Conservation (phyloP, 2,888 invertebrate genomes). For the Drosophila tripunctata region DNA sequence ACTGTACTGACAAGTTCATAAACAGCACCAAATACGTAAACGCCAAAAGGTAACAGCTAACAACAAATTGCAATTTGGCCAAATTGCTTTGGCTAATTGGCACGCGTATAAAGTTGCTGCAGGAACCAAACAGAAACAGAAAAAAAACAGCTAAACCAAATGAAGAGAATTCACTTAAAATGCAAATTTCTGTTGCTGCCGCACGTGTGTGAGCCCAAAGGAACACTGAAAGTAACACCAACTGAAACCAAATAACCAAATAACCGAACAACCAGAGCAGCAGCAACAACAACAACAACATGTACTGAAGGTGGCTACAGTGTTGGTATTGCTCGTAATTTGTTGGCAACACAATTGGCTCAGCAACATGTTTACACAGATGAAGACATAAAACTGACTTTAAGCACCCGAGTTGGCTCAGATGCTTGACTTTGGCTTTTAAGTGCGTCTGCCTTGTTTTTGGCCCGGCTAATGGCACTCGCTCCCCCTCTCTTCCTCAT, state of each 20-base stretch:
- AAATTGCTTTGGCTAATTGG: conserved; percentile 75
- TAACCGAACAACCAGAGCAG: too few relatives aligned
- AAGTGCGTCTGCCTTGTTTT: conserved; percentile 63
- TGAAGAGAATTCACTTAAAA: conserved; percentile 76
- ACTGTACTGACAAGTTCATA: conserved; percentile 66
- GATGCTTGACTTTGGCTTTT: conserved; percentile 35
- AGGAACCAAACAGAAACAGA: conserved; percentile 35
- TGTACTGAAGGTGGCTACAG: conserved; percentile 47
- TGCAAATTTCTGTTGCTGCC: conserved; percentile 62
- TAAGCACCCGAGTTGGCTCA: conserved; percentile 43
- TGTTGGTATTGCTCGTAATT: conserved; percentile 63
- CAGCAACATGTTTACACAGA: conserved; percentile 71
- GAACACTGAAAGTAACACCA: conserved; percentile 26
- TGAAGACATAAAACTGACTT: conserved; percentile 70
- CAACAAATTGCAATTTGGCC: conserved; percentile 77
- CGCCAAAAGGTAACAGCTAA: conserved; percentile 69
- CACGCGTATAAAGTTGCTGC: conserved; percentile 61
- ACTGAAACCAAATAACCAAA: conserved; percentile 9
- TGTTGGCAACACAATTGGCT: conserved; percentile 65
- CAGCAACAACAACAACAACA: conserved; percentile 21
- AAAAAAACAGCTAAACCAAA: too few relatives aligned
- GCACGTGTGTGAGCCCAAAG: conserved; percentile 57
- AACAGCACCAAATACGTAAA: conserved; percentile 59
- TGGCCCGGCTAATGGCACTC: conserved; percentile 53
- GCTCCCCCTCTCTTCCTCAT: not conserved